Evolutionary conservation across 2,888 invertebrate genomes (phyloP), one percentile per base, ranked within the genome.

Genomic region (Leptopilina drosophilae): DNA sequence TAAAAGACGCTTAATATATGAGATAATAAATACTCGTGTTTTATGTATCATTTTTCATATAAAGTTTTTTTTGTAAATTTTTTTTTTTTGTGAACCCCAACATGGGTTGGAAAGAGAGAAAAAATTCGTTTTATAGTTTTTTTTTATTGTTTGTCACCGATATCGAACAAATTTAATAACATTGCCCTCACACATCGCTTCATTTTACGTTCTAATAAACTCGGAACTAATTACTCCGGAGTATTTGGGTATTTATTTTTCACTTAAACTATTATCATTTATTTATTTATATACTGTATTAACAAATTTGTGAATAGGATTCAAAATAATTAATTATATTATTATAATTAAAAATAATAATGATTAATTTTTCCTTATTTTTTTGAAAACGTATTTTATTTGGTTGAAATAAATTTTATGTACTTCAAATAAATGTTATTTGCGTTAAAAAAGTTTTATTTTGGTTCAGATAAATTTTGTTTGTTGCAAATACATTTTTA

Each of bases 181-280:
- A 56, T 49, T 73, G 6, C 33, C 73, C 56, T 73, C 40, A 33
- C 56, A 73, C 73, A n/a, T 73, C 56, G 56, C n/a, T 59, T 53
- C 73, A 33, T 53, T 73, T 73, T 73, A 73, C 40, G 73, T 26
- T 33, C 14, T 56, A 73, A 33, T 73, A 73, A 73, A 73, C 73
- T 56, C 42, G n/a, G n/a, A 59, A 73, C 33, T 59, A 56, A 73
- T 73, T 73, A 56, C 73, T 73, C 33, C n/a, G 9, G 33, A 49
- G 53, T 56, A 56, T 73, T 33, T 56, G 9, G 56, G 56, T 53
- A 59, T 73, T 73, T 73, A 73, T 33, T 59, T 53, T 26, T 56
- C 56, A 73, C 56, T 53, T 33, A 26, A n/a, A 73, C 14, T 56
- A 73, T 53, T 56, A 59, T 9, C 2, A 9, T 20, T 20, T 20